phyloP scores from a whole-genome alignment of 2,113 vertebrate genomes.

The Platichthys stellatus region DNA sequence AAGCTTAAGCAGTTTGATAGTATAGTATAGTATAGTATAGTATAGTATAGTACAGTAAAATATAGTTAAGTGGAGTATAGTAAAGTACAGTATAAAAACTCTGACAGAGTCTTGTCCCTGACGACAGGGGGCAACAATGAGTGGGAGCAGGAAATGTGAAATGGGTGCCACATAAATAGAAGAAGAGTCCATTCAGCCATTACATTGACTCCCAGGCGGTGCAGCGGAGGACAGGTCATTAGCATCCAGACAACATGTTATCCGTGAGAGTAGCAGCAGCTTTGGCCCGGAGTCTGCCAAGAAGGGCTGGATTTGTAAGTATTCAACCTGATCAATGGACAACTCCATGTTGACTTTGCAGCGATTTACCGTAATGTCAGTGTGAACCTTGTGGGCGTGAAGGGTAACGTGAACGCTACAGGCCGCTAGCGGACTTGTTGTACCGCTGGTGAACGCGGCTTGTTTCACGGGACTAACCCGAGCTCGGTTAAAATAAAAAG shows the following conservation, averaged over 20 bases:
- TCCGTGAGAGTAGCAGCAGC: slow-evolving; percentile 91
- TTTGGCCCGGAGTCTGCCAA: slow-evolving; percentile 87
- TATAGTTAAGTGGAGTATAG: too few species aligned
- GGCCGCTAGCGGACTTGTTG: slow-evolving; percentile 56
- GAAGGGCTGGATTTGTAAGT: slow-evolving; percentile 91
- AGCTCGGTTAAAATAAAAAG: background rate
- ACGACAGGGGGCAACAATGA: slow-evolving; percentile 38
- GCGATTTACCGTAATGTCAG: slow-evolving; percentile 11
- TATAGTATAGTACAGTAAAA: too few species aligned
- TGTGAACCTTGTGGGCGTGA: slow-evolving; percentile 44
- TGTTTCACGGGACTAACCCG: too few species aligned
- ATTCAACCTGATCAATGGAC: background rate
- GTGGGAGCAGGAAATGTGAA: background rate
- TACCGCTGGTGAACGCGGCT: background rate
- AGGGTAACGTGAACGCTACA: slow-evolving; percentile 58
- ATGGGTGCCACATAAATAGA: slow-evolving; percentile 45
- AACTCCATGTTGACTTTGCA: background rate
- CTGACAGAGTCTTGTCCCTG: background rate
- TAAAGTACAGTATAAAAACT: background rate
- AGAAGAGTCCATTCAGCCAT: slow-evolving; percentile 79
- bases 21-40: too few species aligned
- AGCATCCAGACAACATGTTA: slow-evolving; percentile 82
- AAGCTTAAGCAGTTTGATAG: too few species aligned
- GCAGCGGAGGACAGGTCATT: slow-evolving; percentile 75
- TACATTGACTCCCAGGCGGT: slow-evolving; percentile 62